Evolutionary conservation across 2,888 invertebrate species (phyloP).

Genomic region (Netelia melanura): DNA sequence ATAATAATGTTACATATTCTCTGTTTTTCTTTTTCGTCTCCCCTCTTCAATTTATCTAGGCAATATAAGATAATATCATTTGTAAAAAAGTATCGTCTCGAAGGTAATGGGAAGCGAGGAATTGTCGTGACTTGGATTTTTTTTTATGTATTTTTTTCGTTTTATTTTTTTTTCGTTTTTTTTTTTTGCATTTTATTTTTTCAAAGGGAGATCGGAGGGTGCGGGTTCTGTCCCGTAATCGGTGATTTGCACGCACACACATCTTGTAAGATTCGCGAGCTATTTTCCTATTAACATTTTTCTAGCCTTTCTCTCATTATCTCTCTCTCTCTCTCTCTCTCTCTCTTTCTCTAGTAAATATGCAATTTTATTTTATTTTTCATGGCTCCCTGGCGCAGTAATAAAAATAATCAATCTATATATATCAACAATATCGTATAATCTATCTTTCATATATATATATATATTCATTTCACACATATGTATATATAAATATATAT

Average conservation of each 20-base stretch:
- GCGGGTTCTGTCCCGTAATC: constrained; percentile 40
- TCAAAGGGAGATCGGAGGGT: constrained; percentile 55
- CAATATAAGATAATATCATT: constrained; percentile 73
- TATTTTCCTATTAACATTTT: constrained; percentile 55
- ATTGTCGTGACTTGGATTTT: constrained; percentile 66
- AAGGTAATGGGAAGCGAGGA: constrained; percentile 67
- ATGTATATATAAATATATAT: constrained; percentile 66
- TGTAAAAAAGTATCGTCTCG: constrained; percentile 79
- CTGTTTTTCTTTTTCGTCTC: constrained; percentile 54
- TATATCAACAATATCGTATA: constrained; percentile 80
- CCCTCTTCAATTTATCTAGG: constrained; percentile 69
- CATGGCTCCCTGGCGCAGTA: constrained; percentile 68
- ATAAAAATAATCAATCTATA: constrained; percentile 81
- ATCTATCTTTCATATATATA: constrained; percentile 64
- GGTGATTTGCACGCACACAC: constrained; percentile 68
- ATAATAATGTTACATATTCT: constrained; percentile 72
- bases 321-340: not conserved
- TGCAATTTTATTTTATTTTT: constrained; percentile 45
- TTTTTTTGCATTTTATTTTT: constrained; percentile 14
- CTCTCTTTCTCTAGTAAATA: constrained; percentile 32
- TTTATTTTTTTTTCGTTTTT: constrained; percentile 5
- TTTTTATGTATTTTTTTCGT: constrained; percentile 6
- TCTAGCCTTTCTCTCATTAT: constrained; percentile 13
- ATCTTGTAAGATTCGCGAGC: constrained; percentile 60
- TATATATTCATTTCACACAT: constrained; percentile 48